These are phyloP conservation scores for Tubulanus polymorphus DNA, from an alignment of 2,888 invertebrate species.

Conservation along the genomic window DNA sequence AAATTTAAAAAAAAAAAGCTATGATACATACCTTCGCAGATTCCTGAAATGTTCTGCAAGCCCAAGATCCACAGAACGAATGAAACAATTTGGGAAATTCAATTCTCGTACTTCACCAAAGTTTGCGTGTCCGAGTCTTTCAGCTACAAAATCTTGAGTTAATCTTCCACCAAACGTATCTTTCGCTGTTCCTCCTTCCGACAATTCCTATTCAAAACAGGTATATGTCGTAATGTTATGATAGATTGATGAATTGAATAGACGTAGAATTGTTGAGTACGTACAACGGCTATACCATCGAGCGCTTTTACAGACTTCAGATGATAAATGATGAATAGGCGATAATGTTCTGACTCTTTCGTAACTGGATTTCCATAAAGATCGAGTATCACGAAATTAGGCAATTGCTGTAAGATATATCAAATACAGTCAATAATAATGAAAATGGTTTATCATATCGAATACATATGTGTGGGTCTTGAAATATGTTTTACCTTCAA, in stretches of 20 bases:
- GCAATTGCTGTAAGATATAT: slow-evolving; percentile 27
- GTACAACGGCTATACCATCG: slow-evolving; percentile 50
- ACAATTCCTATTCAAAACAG: slow-evolving; percentile 31
- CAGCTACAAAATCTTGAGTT: slow-evolving; percentile 52
- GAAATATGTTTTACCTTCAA: slow-evolving; percentile 40
- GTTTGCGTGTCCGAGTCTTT: slow-evolving; percentile 46
- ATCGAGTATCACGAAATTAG: slow-evolving; percentile 47
- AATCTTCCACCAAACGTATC: slow-evolving; percentile 52
- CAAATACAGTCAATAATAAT: not conserved
- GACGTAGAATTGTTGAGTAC: slow-evolving; percentile 20
- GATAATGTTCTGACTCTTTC: slow-evolving; percentile 44
- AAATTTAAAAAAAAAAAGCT: not conserved
- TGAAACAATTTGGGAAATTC: slow-evolving; percentile 46
- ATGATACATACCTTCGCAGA: slow-evolving; percentile 40
- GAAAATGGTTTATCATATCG: not conserved
- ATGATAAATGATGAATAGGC: slow-evolving; percentile 52
- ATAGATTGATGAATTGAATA: not conserved
- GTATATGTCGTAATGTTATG: too few relatives aligned
- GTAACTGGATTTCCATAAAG: slow-evolving; percentile 50
- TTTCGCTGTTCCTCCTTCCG: slow-evolving; percentile 43
- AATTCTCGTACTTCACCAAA: slow-evolving; percentile 49
- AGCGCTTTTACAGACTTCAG: slow-evolving; percentile 49
- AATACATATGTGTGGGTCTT: not conserved
- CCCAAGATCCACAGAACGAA: slow-evolving; percentile 49
- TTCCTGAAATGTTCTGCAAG: slow-evolving; percentile 43